These are phyloP conservation scores for Peucedramus taeniatus DNA, from an alignment of 2,113 vertebrate genomes.

Conservation along the genomic window DNA sequence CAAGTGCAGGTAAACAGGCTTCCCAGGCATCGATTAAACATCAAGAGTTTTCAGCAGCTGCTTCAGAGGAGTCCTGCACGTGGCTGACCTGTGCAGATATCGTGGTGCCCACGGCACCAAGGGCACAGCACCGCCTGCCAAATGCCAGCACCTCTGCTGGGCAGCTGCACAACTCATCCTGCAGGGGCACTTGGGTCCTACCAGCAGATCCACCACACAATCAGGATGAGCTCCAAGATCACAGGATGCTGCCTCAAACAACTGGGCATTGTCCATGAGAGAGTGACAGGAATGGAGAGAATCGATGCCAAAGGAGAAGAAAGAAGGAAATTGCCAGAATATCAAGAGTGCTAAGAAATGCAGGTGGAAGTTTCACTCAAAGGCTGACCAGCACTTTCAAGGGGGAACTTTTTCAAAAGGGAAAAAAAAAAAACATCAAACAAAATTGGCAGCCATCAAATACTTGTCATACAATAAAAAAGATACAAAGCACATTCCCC, in stretches of 20 bases:
- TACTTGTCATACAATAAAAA: neutral
- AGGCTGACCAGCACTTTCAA: constrained; percentile 3
- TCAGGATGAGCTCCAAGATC: neutral
- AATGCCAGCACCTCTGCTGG: neutral
- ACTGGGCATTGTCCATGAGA: too few relatives aligned
- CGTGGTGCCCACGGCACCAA: accelerated
- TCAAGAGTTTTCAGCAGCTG: neutral
- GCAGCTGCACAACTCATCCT: neutral
- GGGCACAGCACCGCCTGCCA: neutral
- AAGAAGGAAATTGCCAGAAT: neutral
- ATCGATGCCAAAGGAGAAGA: neutral
- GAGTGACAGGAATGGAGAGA: accelerated
- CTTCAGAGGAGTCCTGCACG: neutral
- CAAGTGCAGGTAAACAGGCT: neutral
- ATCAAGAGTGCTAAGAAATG: neutral
- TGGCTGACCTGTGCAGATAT: neutral
- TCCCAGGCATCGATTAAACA: constrained; percentile 17
- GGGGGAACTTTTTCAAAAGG: neutral
- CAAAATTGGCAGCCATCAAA: constrained; percentile 13
- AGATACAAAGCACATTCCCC: neutral
- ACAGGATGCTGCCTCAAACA: neutral
- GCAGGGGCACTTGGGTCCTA: neutral
- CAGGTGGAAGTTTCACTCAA: neutral
- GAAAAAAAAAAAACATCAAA: neutral
- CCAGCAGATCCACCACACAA: neutral